Evolutionary conservation across 2,888 invertebrate species (phyloP), one percentile per base, ranked within the genome.

Genomic region (Caenorhabditis sp.): DNA sequence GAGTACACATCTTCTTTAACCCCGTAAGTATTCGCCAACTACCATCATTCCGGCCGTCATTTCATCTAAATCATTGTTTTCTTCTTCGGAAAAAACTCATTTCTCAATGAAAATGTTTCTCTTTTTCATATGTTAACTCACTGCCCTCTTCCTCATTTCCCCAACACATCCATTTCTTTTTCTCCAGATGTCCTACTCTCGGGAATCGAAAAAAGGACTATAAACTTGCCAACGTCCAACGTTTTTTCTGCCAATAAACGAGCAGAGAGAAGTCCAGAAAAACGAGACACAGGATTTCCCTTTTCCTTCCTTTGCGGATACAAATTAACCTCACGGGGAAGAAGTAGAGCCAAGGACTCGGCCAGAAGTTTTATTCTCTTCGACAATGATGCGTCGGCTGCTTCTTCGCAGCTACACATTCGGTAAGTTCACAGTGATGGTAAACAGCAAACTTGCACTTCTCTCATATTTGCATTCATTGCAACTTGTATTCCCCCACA

Each of bases 331-430:
- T 51, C 28, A 22, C 56, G 44, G 15, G 20, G 6, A 13, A 26
- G 40, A 40, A 5, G 40, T 13, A 40, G 40, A 40, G 40, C 40
- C 20, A 51, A 22, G 35, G 1, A 22, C 24, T 40, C 50, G 1
- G 22, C 32, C 11, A 53, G 28, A 53, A 65, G 1, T n/a, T 8
- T 2, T 28, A 28, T 44, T 47, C 18, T 50, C 47, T 44, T 53
- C 51, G 20, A 71, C 8, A 26, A 74, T 80, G 74, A 80, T 80
- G 74, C 74, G 74, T 18, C 32, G 60, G 32, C 24, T 80, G 20
- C 58, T 74, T 37, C 60, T 69, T 20, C 55, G 71, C 15, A 80
- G 80, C 47, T 80, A 80, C 26, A 80, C 80, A 32, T 80, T 74
- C 37, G 80, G 80, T 80, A 24, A 80, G 80, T 64, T 24, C 20